phyloP scores from a whole-genome alignment of 2,113 vertebrate species.

The Platichthys stellatus region DNA sequence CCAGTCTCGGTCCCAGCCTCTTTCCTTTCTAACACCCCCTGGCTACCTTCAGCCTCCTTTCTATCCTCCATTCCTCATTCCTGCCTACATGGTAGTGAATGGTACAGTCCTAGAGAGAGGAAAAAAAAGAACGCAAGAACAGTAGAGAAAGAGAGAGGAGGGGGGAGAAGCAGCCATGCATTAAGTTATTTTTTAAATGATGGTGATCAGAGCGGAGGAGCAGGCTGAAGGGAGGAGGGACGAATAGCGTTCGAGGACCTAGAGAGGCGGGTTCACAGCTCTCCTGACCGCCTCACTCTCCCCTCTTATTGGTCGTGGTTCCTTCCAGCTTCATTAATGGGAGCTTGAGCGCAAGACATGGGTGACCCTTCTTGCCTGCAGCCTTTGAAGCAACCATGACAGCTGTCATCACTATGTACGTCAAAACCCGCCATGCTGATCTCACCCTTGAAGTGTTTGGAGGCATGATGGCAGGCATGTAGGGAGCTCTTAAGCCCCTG shows the following conservation, averaged over 20 bases:
- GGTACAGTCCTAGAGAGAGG: slow-evolving; percentile 51
- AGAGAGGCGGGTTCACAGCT: slow-evolving; percentile 54
- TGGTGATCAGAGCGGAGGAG: slow-evolving; percentile 62
- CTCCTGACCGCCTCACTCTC: slow-evolving; percentile 57
- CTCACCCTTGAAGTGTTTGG: slow-evolving; percentile 13
- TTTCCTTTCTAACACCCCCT: slow-evolving; percentile 34
- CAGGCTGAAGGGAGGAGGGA: slow-evolving; percentile 40
- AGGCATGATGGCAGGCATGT: slow-evolving; percentile 15
- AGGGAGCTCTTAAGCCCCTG: background rate
- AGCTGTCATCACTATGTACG: slow-evolving; percentile 72
- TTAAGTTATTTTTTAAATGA: slow-evolving; percentile 82
- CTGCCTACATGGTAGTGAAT: slow-evolving; percentile 41
- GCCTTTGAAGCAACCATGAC: slow-evolving; percentile 67
- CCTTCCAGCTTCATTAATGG: slow-evolving; percentile 38
- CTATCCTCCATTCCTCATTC: slow-evolving; percentile 51
- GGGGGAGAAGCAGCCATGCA: slow-evolving; percentile 62
- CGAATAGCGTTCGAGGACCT: slow-evolving; percentile 31
- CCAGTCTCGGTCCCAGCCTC: slow-evolving; percentile 55
- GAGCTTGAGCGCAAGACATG: slow-evolving; percentile 43
- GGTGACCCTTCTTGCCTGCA: slow-evolving; percentile 42
- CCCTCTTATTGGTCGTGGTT: slow-evolving; percentile 50
- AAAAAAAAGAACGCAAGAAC: slow-evolving; percentile 43
- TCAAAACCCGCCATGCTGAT: slow-evolving; percentile 59
- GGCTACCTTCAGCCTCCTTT: slow-evolving; percentile 59
- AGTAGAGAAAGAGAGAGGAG: slow-evolving; percentile 26